phyloP scores from a whole-genome alignment of 2,888 invertebrate species.

The Drosophila parthenogenetica region DNA sequence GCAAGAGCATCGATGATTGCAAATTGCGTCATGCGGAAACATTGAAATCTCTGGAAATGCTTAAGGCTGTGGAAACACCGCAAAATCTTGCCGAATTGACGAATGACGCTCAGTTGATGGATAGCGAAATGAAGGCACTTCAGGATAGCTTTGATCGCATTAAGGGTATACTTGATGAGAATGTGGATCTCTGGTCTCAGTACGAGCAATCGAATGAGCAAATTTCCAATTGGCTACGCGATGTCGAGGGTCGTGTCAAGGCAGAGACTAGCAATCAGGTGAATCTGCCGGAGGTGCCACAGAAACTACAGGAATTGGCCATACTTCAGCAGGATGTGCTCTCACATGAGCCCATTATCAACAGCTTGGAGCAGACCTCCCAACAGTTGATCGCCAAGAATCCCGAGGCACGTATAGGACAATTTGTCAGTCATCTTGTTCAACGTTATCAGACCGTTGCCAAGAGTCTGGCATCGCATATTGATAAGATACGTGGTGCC shows the following conservation, averaged over 20 bases:
- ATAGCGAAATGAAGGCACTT: conserved; percentile 90
- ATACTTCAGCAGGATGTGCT: conserved; percentile 88
- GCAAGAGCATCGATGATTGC: conserved; percentile 90
- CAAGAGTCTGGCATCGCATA: conserved; percentile 89
- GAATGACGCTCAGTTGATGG: conserved; percentile 89
- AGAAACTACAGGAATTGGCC: conserved; percentile 89
- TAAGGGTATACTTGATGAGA: conserved; percentile 88
- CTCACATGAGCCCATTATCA: conserved; percentile 88
- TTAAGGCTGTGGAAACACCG: conserved; percentile 90
- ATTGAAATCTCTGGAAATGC: conserved; percentile 89
- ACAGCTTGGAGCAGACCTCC: conserved; percentile 89
- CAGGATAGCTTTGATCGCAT: conserved; percentile 89
- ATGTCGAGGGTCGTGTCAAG: conserved; percentile 91
- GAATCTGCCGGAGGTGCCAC: conserved; percentile 88
- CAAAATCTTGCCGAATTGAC: conserved; percentile 89
- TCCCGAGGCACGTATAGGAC: conserved; percentile 93
- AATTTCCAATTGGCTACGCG: conserved; percentile 91
- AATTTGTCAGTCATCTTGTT: conserved; percentile 91
- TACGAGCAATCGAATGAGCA: conserved; percentile 92
- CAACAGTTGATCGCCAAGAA: conserved; percentile 90
- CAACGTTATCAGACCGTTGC: conserved; percentile 90
- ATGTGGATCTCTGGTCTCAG: conserved; percentile 91
- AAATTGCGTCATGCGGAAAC: conserved; percentile 88
- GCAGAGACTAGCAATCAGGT: conserved; percentile 90
- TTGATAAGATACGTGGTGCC: conserved; percentile 90